Evolutionary conservation across 2,113 vertebrate genomes (phyloP), one percentile per base, ranked within the genome.

Genomic region (Carollia perspicillata): DNA sequence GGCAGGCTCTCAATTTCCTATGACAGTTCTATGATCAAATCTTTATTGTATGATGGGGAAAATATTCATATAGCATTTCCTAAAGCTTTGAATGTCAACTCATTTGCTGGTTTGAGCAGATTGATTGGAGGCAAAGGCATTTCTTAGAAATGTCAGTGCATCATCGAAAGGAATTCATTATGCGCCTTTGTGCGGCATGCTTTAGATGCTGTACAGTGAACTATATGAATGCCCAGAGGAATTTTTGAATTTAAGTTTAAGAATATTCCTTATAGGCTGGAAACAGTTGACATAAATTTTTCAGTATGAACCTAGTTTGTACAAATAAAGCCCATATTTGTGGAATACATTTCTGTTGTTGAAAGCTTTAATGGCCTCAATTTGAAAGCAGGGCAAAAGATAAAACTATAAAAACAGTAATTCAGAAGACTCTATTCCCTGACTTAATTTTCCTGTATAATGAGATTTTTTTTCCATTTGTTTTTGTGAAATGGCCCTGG

Each of bases 371-470:
- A 96, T 85, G 42, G 22, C 51, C 26, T 94, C 30, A 65, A 79
- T 44, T 91, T 69, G 42, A 80, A 53, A 97, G 78, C 12, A 97
- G 28, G 47, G 14, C 35, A 95, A 97, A 94, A 93, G 66, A 95
- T 49, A 97, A 78, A 49, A 33, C 85, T 96, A 74, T 66, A 83
- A 93, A 94, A 84, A 65, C 33, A 95, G 33, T 89, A 97, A 98
- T 94, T 97, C n/a, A 95, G 86, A 97, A 89, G 69, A 85, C 47
- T 89, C 66, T 28, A 22, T 90, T 97, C 6, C 28, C 0, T 69
- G 90, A 88, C 35, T 96, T 86, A 97, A 95, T 97, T 98, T 97
- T 80, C 96, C 58, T 35, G 66, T 78, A 78, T 86, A 97, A 97
- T 86, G 89, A 96, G 28, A 92, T 93, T 60, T 84, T 93, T 90